These are phyloP conservation scores for Chunga burmeisteri DNA, from an alignment of 2,113 vertebrate genomes.

Conservation along the genomic window DNA sequence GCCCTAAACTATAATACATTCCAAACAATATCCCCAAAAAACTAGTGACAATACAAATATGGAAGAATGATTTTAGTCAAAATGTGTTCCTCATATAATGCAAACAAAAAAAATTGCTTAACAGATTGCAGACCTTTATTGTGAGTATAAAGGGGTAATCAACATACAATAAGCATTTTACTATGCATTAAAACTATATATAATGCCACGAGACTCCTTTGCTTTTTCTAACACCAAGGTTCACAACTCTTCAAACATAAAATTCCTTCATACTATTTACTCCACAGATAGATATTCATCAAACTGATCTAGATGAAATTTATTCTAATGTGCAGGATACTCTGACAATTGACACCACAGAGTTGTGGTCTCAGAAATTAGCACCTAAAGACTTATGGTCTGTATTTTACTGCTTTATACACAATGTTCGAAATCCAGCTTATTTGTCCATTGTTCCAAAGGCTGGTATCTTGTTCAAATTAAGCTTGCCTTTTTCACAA, in stretches of 20 bases:
- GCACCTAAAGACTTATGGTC: not conserved
- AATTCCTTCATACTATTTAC: conserved; percentile 24
- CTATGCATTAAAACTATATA: conserved; percentile 64
- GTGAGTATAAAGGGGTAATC: conserved; percentile 65
- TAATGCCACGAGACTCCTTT: conserved; percentile 58
- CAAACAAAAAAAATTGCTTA: conserved; percentile 49
- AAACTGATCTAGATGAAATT: not conserved
- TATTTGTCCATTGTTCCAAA: conserved; percentile 31
- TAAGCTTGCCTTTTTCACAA: conserved; percentile 52
- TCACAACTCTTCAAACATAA: conserved; percentile 40
- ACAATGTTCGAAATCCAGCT: not conserved
- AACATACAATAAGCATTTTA: conserved; percentile 67
- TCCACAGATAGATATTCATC: not conserved
- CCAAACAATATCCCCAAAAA: not conserved
- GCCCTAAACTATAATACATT: not conserved
- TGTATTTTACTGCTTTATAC: not conserved
- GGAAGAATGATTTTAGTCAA: conserved; percentile 45
- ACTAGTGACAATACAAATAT: conserved; percentile 14
- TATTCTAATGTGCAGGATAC: not conserved
- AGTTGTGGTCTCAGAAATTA: conserved; percentile 15
- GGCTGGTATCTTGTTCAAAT: conserved; percentile 9
- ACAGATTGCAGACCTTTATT: conserved; percentile 72
- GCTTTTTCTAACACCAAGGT: conserved; percentile 53
- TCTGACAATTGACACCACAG: not conserved
- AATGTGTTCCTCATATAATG: conserved; percentile 26